Conservation (phyloP, 1,140 invertebrate species). For the Chelonus insularis region DNA sequence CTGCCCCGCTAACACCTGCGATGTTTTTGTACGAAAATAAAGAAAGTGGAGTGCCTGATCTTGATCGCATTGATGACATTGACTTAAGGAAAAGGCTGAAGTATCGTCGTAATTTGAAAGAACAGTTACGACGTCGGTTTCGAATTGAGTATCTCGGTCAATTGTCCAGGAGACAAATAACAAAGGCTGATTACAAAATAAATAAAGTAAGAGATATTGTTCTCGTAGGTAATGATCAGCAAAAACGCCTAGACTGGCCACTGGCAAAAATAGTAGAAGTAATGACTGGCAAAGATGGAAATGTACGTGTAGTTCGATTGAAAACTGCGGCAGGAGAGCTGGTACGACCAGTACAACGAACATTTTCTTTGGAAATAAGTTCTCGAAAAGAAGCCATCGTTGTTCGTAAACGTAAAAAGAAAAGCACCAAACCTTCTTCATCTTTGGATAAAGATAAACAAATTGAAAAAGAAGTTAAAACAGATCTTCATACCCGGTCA, state of each 20-base stretch:
- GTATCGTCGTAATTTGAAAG: slow-evolving; percentile 26
- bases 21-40: slow-evolving; percentile 41
- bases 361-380: slow-evolving; percentile 26
- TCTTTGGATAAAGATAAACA: no score
- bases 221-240: slow-evolving; percentile 33
- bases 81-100: not conserved
- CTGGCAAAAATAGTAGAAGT: slow-evolving; percentile 35
- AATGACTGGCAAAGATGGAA: slow-evolving; percentile 36
- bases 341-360: slow-evolving; percentile 26
- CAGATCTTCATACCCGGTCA: no score
- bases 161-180: slow-evolving; percentile 26
- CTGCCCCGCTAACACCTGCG: slow-evolving; percentile 27
- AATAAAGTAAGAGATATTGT: slow-evolving; percentile 32
- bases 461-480: no score
- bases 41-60: slow-evolving; percentile 33
- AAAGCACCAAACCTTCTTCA: no score
- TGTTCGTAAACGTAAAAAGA: no score
- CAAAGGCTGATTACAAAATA: not conserved
- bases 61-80: slow-evolving; percentile 26
- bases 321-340: slow-evolving; percentile 31
- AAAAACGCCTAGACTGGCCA: slow-evolving; percentile 39
- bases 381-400: no score
- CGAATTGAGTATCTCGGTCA: slow-evolving; percentile 35
- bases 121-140: slow-evolving; percentile 31
- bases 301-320: slow-evolving; percentile 32